Conservation (phyloP, 2,113 vertebrate genomes). For the Ptilonorhynchus violaceus region DNA sequence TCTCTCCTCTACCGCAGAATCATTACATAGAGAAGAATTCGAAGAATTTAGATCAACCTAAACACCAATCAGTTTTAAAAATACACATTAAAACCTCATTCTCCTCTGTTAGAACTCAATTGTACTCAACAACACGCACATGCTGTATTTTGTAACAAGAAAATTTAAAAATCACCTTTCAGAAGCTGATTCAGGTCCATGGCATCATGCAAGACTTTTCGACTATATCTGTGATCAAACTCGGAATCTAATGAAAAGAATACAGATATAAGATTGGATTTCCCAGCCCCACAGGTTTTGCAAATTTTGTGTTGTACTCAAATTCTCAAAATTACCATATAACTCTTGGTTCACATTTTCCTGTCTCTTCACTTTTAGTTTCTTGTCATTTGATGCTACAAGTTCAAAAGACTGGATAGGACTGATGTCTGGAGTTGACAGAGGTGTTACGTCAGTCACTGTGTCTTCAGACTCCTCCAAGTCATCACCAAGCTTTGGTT, state of each 20-base stretch:
- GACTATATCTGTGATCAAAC: conserved; percentile 60
- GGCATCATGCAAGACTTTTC: conserved; percentile 76
- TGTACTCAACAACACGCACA: neutral
- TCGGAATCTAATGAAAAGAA: conserved; percentile 59
- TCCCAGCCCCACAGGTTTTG: neutral
- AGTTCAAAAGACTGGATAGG: conserved; percentile 82
- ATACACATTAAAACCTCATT: neutral
- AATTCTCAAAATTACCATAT: conserved; percentile 57
- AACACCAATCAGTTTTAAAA: neutral
- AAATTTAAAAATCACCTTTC: conserved; percentile 72
- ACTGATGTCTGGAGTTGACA: conserved; percentile 86
- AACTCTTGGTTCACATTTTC: conserved; percentile 73
- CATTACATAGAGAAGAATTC: neutral
- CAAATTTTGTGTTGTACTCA: neutral
- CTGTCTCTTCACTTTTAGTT: conserved; percentile 73
- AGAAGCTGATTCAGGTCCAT: conserved; percentile 81
- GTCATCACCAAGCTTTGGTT: conserved; percentile 14
- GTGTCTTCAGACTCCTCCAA: conserved; percentile 82
- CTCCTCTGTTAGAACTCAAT: neutral
- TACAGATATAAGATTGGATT: neutral
- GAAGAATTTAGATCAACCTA: neutral
- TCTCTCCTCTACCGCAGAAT: neutral
- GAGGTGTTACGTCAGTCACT: conserved; percentile 87
- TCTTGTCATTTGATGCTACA: conserved; percentile 69
- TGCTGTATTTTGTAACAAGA: neutral